Percentiles rank a stretch among this genome's conserved stretches.
Evolutionary conservation across 2,888 invertebrate genomes (phyloP).

Genomic region (Aspidiotus destructor): DNA sequence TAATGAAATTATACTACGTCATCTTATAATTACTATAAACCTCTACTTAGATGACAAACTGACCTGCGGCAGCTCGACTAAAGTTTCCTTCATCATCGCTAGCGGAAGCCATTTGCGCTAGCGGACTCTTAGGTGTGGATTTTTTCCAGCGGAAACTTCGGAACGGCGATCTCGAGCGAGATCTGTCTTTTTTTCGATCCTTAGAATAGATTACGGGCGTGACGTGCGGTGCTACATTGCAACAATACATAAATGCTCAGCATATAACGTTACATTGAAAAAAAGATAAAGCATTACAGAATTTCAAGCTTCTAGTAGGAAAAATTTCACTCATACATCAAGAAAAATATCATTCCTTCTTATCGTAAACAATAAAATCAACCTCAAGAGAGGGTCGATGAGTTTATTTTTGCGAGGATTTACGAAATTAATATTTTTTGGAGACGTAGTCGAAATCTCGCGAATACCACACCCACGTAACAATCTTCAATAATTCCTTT

Average conservation of each 20-base stretch:
- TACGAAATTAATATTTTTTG: too few relatives aligned
- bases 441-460: too few relatives aligned
- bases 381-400: too few relatives aligned
- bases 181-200: constrained; percentile 56
- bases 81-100: constrained; percentile 71
- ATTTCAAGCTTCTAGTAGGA: too few relatives aligned
- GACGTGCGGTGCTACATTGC: constrained; percentile 23
- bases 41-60: constrained; percentile 7
- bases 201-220: constrained; percentile 30
- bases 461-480: too few relatives aligned
- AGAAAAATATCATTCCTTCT: too few relatives aligned
- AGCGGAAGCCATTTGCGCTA: constrained; percentile 55
- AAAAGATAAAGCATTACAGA: too few relatives aligned
- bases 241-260: constrained; percentile 15
- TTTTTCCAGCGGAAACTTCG: constrained; percentile 87
- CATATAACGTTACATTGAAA: constrained; percentile 3
- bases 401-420: too few relatives aligned
- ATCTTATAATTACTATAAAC: background rate
- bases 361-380: too few relatives aligned
- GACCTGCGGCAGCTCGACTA: constrained; percentile 40
- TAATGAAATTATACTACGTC: too few relatives aligned
- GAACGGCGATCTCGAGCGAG: constrained; percentile 89
- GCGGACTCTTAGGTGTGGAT: constrained; percentile 43
- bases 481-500: too few relatives aligned
- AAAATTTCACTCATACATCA: too few relatives aligned